Percentiles rank a stretch among this genome's conserved stretches.
Evolutionary conservation across 2,888 invertebrate species (phyloP).

Genomic region (Theretra japonica): DNA sequence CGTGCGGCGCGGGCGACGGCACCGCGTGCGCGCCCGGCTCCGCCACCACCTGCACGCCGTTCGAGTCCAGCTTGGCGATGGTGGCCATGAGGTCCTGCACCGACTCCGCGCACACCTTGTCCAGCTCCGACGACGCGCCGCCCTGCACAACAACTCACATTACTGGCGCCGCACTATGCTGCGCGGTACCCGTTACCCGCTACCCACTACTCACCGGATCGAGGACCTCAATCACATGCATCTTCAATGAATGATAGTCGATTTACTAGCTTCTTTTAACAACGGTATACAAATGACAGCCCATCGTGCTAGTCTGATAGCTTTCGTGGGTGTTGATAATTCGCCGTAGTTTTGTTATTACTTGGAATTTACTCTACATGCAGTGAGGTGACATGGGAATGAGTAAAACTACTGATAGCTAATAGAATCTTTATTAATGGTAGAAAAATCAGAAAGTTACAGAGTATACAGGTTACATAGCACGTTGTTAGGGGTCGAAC

Average conservation of each 20-base stretch:
- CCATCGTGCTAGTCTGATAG: neutral
- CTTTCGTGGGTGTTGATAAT: neutral
- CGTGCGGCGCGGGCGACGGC: conserved; percentile 86
- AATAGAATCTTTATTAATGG: conserved; percentile 17
- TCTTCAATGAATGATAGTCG: too few species aligned
- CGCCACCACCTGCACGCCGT: conserved; percentile 89
- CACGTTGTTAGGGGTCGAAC: neutral
- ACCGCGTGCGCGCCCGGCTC: conserved; percentile 65
- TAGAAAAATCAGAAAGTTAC: conserved; percentile 9
- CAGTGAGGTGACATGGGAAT: conserved; percentile 1
- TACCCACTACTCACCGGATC: neutral
- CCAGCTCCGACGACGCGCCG: conserved; percentile 83
- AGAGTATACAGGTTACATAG: conserved; percentile 11
- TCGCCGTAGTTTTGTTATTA: neutral
- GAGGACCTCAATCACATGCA: too few species aligned
- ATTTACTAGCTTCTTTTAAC: too few species aligned
- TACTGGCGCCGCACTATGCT: neutral
- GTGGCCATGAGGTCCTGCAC: conserved; percentile 94
- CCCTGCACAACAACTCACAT: conserved; percentile 44
- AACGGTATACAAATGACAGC: neutral
- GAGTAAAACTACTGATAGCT: conserved; percentile 18
- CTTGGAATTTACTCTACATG: neutral
- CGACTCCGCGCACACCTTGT: conserved; percentile 93
- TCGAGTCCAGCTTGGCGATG: conserved; percentile 93
- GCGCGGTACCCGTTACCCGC: neutral